These are phyloP conservation scores for Didymodactylos carnosus DNA, from an alignment of 2,888 invertebrate genomes.

Conservation along the genomic window DNA sequence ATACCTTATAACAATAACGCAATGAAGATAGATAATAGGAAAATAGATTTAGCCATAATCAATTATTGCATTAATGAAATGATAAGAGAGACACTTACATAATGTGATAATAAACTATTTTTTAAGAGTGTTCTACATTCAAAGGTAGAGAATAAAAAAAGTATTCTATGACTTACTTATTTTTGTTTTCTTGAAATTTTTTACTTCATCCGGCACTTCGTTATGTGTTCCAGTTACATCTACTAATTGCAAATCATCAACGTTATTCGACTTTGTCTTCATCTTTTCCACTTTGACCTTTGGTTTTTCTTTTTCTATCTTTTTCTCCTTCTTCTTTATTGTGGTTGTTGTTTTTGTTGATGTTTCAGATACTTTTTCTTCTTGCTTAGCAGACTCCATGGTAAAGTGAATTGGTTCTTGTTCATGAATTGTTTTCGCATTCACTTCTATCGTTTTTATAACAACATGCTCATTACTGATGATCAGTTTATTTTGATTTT, in stretches of 20 bases:
- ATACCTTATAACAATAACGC: neutral
- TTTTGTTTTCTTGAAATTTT: neutral
- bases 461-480: no score
- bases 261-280: no score
- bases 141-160: no score
- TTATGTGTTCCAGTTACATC: neutral
- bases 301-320: neutral
- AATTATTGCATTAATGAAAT: no score
- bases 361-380: neutral
- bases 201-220: neutral
- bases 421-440: neutral
- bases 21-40: neutral
- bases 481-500: no score
- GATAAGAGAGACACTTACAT: no score
- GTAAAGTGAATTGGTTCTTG: neutral
- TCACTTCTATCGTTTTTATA: neutral
- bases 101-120: no score
- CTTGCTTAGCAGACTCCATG: neutral
- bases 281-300: neutral
- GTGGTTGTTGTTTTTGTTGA: neutral
- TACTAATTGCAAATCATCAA: neutral
- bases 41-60: neutral
- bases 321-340: neutral
- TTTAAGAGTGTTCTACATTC: no score
- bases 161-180: neutral